Evolutionary conservation across 2,113 vertebrate genomes (phyloP), one percentile per base, ranked within the genome.

Genomic region (Puntigrus tetrazona): DNA sequence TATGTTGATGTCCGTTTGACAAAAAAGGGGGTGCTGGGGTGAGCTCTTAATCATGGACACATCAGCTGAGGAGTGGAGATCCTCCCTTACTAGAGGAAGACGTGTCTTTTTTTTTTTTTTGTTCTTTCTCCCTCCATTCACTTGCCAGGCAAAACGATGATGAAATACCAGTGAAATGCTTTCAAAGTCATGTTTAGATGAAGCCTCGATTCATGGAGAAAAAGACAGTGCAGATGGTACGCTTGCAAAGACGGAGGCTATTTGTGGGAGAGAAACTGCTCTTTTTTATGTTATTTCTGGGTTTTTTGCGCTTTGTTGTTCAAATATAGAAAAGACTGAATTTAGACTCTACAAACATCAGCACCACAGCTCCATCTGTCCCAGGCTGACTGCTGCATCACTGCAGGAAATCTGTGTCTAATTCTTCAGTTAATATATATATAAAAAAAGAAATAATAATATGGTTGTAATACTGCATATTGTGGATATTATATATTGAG

Each of bases 151-250:
- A 45, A 80, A 80, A 16, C 47, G 27, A 80, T 80, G 78, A 80
- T 67, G 59, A 45, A 67, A 80, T 31, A 10, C 47, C n/a, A 45
- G 7, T 45, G 77, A 79, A 79, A 63, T 63, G 25, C 36, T 61
- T 79, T 78, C 38, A 72, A 72, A 72, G 69, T 8, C 27, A 75
- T 75, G 45, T 75, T 75, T 75, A 45, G 43, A 18, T 75, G 41
- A 50, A 31, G 41, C 36, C 52, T 34, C 13, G 41, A 22, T 34
- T 59, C 14, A 45, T 29, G 25, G 25, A 41, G 7, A 43, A 34
- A 79, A 79, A 45, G n/a, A 79, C 7, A 41, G 9, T 38, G 6
- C 36, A 72, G 36, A 43, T 72, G 1, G 65, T 36, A 22, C 65
- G 36, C 20, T 36, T 69, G 65, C 18, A 22, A 20, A 69, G 1